Evolutionary conservation across 2,797 vertebrate genomes (phyloP).

Genomic region (Eulemur mongoz): DNA sequence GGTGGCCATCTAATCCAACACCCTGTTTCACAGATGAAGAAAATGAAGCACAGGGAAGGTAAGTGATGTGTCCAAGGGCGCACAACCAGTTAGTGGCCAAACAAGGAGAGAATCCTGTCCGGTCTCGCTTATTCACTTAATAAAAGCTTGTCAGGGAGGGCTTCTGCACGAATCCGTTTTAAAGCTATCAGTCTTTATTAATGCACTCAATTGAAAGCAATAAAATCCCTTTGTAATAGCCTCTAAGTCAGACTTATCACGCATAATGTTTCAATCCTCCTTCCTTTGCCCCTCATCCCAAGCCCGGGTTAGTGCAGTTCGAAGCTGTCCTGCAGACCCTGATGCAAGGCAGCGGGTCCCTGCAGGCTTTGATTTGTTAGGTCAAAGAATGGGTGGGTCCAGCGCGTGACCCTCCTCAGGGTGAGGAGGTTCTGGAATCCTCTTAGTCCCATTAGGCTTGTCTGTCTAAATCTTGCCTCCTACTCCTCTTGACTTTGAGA

Average conservation of each 20-base stretch:
- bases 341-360: not conserved
- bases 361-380: not conserved
- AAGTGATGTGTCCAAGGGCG: not conserved
- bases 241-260: not conserved
- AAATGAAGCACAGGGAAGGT: not conserved
- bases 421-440: not conserved
- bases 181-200: slow-evolving; percentile 47
- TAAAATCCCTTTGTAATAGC: not conserved
- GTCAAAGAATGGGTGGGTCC: not conserved
- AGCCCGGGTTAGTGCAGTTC: not conserved
- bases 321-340: not conserved
- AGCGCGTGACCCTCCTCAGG: not conserved
- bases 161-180: not conserved
- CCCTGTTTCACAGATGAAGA: not conserved
- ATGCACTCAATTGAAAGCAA: slow-evolving; percentile 25
- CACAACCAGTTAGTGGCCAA: not conserved
- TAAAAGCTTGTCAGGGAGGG: not conserved
- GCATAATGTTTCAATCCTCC: not conserved
- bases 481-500: not conserved
- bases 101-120: not conserved
- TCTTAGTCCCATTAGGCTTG: not conserved
- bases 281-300: not conserved
- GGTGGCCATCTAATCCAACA: not conserved
- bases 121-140: not conserved
- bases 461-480: not conserved